phyloP scores from a whole-genome alignment of 2,888 invertebrate genomes.

The Smittia sp. region DNA sequence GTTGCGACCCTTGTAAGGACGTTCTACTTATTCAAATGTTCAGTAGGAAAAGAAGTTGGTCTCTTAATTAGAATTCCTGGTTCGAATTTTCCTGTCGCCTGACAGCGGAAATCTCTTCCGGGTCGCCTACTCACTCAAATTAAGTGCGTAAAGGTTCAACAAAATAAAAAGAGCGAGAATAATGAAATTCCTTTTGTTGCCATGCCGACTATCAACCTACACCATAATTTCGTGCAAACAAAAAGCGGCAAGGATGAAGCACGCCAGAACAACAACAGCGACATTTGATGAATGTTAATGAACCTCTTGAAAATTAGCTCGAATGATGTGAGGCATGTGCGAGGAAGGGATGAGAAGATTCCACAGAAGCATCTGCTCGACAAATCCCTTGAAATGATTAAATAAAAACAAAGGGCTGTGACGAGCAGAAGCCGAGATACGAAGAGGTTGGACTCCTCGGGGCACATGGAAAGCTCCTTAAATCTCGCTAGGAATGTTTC shows the following conservation, averaged over 20 bases:
- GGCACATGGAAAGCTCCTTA: neutral
- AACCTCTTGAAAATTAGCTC: constrained; percentile 5
- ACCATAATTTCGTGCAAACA: neutral
- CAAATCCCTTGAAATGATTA: neutral
- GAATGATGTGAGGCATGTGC: neutral
- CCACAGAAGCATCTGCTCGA: neutral
- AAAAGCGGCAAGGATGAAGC: neutral
- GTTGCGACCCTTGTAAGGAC: too few species aligned
- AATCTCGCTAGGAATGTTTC: too few species aligned
- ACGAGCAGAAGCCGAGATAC: too few species aligned
- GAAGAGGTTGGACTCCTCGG: neutral
- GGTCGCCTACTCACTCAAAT: too few species aligned
- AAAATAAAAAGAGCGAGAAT: neutral
- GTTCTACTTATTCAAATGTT: too few species aligned
- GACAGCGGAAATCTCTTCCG: too few species aligned
- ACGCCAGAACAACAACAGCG: neutral
- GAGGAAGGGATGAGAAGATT: neutral
- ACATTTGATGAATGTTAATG: constrained; percentile 37
- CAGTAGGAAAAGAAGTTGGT: too few species aligned
- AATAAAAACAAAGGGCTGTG: constrained; percentile 4
- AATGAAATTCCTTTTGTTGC: neutral
- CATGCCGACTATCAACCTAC: neutral
- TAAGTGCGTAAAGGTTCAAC: neutral
- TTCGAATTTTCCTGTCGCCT: too few species aligned
- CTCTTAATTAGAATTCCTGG: too few species aligned